Percentiles rank a stretch among this genome's conserved stretches.
Conservation (phyloP, 2,888 invertebrate genomes). For the Oscheius sp. region DNA sequence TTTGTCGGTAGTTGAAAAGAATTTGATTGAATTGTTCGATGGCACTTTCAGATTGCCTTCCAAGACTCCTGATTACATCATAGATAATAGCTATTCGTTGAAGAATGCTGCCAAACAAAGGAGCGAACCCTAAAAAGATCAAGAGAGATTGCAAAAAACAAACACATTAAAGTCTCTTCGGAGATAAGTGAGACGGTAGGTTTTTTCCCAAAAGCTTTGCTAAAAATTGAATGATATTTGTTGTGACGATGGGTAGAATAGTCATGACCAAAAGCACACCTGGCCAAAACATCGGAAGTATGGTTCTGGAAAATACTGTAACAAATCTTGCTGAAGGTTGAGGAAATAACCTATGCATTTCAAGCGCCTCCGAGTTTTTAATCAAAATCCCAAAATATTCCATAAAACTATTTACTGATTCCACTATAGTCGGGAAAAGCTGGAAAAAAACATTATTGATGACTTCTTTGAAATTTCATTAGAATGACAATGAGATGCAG, state of each 20-base stretch:
- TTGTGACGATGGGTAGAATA: conserved; percentile 35
- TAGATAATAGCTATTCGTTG: neutral
- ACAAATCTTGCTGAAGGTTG: neutral
- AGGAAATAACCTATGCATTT: neutral
- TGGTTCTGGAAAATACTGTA: conserved; percentile 56
- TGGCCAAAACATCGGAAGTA: conserved; percentile 49
- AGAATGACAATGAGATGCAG: neutral
- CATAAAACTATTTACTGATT: conserved; percentile 29
- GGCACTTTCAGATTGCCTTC: neutral
- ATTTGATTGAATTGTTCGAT: conserved; percentile 16
- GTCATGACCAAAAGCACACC: conserved; percentile 53
- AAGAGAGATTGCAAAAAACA: neutral
- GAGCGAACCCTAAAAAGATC: neutral
- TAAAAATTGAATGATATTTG: conserved; percentile 31
- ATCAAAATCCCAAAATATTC: neutral
- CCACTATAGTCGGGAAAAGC: conserved; percentile 22
- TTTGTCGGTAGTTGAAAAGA: neutral
- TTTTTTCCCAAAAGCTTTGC: conserved; percentile 35
- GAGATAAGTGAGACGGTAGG: neutral
- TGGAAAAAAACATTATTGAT: no score
- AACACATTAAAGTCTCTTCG: conserved; percentile 36
- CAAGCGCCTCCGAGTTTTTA: neutral
- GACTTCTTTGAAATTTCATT: no score
- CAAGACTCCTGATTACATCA: neutral
- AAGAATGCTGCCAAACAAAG: conserved; percentile 5